Conservation (phyloP, 92 coral and sea anemone genomes). For the Porites evermanni region DNA sequence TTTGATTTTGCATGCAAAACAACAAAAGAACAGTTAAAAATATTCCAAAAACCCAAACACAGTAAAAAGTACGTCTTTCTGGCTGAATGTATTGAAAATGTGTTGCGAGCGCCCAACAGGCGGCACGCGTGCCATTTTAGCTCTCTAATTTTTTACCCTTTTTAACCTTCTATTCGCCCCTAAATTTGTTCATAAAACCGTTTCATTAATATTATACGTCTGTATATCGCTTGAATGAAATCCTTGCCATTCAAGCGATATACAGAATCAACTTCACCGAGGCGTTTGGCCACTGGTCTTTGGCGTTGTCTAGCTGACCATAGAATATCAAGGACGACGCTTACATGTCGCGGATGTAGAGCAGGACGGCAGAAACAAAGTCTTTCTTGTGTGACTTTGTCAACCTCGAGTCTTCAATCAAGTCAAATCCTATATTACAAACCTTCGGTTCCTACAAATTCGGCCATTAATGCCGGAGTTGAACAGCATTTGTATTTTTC, state of each 20-base stretch:
- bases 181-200: too few species aligned
- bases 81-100: too few species aligned
- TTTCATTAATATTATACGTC: too few species aligned
- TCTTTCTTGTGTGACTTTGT: not conserved
- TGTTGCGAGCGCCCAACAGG: too few species aligned
- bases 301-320: not conserved
- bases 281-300: constrained; percentile 1
- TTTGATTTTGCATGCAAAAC: too few species aligned
- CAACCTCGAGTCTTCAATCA: not conserved
- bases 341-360: not conserved
- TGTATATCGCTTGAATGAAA: not conserved
- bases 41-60: too few species aligned
- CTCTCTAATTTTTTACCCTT: too few species aligned
- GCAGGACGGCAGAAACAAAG: not conserved
- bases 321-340: not conserved
- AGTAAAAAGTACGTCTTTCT: too few species aligned
- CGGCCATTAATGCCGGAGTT: not conserved
- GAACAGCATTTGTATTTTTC: not conserved
- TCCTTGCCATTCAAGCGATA: too few species aligned
- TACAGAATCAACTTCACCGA: constrained; percentile 1
- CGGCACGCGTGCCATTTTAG: too few species aligned
- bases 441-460: not conserved
- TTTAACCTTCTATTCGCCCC: too few species aligned
- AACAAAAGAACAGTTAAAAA: too few species aligned
- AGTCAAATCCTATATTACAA: not conserved